Evolutionary conservation across 2,797 vertebrate genomes (phyloP).

Genomic region (Sebastiscus albofasciatus): DNA sequence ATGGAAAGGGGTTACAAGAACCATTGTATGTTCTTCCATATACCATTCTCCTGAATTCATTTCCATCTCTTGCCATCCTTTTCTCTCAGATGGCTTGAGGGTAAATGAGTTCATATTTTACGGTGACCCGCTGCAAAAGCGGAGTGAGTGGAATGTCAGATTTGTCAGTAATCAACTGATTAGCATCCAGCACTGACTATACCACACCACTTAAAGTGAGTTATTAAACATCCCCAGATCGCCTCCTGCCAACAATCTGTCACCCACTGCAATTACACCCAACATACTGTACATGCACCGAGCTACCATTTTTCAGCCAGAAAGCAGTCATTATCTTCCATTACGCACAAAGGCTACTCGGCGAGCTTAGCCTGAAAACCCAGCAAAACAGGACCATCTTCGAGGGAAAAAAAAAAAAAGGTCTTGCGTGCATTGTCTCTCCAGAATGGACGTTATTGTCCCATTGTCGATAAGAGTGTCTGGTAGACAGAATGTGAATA

Average conservation of each 20-base stretch:
- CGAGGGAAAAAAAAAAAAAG: neutral
- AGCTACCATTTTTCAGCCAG: conserved; percentile 48
- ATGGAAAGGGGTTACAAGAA: neutral
- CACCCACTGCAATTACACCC: conserved; percentile 45
- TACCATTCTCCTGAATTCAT: conserved; percentile 16
- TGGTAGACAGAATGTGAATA: conserved; percentile 74
- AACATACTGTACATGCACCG: conserved; percentile 23
- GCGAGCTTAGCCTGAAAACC: conserved; percentile 25
- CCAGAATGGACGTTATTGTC: conserved; percentile 67
- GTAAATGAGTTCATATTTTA: conserved; percentile 27
- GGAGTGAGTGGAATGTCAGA: conserved; percentile 17
- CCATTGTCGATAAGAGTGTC: conserved; percentile 73
- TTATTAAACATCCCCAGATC: conserved; percentile 45
- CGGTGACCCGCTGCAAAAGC: conserved; percentile 6
- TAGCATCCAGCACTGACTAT: conserved; percentile 30
- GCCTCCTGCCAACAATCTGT: conserved; percentile 39
- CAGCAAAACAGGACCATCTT: conserved; percentile 23
- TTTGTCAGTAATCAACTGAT: conserved; percentile 55
- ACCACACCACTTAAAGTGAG: conserved; percentile 41
- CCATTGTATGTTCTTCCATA: conserved; percentile 28
- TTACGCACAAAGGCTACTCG: conserved; percentile 47
- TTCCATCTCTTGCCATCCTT: conserved; percentile 14
- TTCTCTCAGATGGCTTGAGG: conserved; percentile 30
- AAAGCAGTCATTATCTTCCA: conserved; percentile 64
- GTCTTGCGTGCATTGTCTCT: conserved; percentile 61